Evolutionary conservation across 2,113 vertebrate species (phyloP).

Genomic region (Malurus cyaneus): DNA sequence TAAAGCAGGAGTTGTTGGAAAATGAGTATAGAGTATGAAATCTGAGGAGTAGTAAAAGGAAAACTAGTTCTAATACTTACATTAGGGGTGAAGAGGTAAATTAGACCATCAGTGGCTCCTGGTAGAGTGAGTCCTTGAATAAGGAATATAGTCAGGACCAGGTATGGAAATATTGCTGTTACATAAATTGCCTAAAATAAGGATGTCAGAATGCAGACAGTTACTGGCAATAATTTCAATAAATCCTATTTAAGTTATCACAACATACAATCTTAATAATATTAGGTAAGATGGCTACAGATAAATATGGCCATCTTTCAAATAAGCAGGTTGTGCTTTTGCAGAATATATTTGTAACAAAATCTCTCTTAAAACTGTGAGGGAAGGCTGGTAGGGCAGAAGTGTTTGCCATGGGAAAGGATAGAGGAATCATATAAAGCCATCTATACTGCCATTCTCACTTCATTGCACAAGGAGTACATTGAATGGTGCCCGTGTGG

Average conservation of each 20-base stretch:
- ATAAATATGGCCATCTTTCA: not conserved
- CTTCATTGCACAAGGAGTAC: not conserved
- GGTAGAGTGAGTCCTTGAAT: slow-evolving; percentile 85
- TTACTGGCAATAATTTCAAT: not conserved
- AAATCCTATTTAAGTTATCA: not conserved
- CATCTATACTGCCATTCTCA: accelerated
- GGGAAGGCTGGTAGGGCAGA: not conserved
- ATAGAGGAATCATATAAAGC: not conserved
- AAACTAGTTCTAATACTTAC: slow-evolving; percentile 70
- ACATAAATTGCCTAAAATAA: slow-evolving; percentile 85
- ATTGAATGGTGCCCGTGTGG: not conserved
- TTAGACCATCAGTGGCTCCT: slow-evolving; percentile 81
- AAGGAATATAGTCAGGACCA: slow-evolving; percentile 89
- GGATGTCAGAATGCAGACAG: not conserved
- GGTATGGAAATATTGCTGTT: slow-evolving; percentile 86
- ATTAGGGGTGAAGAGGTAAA: slow-evolving; percentile 88
- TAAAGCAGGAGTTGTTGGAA: not conserved
- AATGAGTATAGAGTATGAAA: not conserved
- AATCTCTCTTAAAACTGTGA: not conserved
- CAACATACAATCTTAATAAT: not conserved
- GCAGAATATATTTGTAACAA: not conserved
- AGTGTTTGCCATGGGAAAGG: not conserved
- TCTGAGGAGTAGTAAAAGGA: not conserved
- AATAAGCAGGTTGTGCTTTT: not conserved
- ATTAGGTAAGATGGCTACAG: not conserved